Conservation (phyloP, 2,113 vertebrate genomes). For the Ailuropoda melanoleuca region DNA sequence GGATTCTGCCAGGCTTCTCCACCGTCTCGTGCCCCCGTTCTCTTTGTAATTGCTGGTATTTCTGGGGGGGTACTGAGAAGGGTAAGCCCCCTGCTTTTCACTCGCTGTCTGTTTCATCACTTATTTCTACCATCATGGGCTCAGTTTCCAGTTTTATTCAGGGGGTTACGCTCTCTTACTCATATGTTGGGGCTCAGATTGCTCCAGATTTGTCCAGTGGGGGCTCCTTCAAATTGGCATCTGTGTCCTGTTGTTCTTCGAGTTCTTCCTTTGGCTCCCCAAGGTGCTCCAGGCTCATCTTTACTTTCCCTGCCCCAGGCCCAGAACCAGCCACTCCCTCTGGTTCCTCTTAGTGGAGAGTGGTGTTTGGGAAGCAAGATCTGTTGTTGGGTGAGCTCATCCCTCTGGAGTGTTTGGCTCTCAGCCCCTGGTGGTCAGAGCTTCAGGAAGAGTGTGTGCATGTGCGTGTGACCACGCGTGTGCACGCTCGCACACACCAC, state of each 20-base stretch:
- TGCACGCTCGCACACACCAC: fast-evolving
- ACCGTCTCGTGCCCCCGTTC: background rate
- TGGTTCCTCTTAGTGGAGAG: background rate
- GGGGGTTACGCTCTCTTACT: background rate
- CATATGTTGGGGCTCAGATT: background rate
- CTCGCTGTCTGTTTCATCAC: background rate
- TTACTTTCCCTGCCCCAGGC: background rate
- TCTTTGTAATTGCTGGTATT: background rate
- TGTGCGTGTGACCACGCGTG: fast-evolving
- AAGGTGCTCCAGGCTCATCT: background rate
- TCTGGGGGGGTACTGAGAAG: background rate
- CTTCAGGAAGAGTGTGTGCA: background rate
- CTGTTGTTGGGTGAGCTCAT: background rate
- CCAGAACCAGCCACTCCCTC: background rate
- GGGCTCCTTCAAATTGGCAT: background rate
- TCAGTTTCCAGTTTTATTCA: background rate
- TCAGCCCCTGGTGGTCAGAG: background rate
- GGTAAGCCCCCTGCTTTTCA: background rate
- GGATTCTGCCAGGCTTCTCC: background rate
- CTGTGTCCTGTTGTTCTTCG: background rate
- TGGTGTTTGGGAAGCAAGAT: background rate
- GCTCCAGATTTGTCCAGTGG: background rate
- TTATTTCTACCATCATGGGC: background rate
- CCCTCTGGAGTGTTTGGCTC: background rate
- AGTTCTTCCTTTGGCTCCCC: background rate